A percentile compares a stretch with the other conserved stretches of the same genome.
Evolutionary conservation across 2,797 vertebrate genomes (phyloP).

Genomic region (Pogoniulus pusillus): DNA sequence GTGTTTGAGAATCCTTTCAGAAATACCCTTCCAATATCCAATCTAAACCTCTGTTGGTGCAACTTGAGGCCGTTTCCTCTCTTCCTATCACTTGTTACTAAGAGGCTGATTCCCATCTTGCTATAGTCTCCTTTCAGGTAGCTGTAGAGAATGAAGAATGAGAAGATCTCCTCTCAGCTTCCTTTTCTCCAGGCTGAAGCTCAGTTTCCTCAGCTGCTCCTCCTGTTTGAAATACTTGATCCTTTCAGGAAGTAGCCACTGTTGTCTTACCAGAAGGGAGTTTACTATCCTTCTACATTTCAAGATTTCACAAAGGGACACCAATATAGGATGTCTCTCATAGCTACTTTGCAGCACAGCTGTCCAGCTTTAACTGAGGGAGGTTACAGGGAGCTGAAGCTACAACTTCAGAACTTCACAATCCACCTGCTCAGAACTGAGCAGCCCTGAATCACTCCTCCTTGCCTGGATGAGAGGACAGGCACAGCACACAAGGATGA

Average conservation of each 20-base stretch:
- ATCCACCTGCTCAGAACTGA: background rate
- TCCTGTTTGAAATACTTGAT: background rate
- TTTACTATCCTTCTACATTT: background rate
- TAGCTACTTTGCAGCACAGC: background rate
- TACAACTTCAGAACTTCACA: background rate
- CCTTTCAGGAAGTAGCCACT: background rate
- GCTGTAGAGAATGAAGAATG: too few relatives aligned
- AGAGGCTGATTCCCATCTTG: too few relatives aligned
- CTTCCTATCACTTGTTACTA: too few relatives aligned
- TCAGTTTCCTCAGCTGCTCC: too few relatives aligned
- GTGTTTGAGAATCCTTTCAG: too few relatives aligned
- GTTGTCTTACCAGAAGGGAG: background rate
- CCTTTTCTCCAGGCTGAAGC: too few relatives aligned
- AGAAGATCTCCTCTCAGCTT: too few relatives aligned
- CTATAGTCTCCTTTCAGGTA: too few relatives aligned
- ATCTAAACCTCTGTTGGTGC: too few relatives aligned
- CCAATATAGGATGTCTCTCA: rapidly evolving
- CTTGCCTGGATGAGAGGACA: background rate
- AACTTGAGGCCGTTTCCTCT: too few relatives aligned
- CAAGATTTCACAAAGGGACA: background rate
- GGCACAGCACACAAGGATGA: background rate
- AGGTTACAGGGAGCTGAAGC: background rate
- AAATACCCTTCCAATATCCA: too few relatives aligned
- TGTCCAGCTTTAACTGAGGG: background rate
- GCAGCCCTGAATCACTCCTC: background rate